phyloP scores from a whole-genome alignment of 2,113 vertebrate species.

The Drymodes brunneopygia region DNA sequence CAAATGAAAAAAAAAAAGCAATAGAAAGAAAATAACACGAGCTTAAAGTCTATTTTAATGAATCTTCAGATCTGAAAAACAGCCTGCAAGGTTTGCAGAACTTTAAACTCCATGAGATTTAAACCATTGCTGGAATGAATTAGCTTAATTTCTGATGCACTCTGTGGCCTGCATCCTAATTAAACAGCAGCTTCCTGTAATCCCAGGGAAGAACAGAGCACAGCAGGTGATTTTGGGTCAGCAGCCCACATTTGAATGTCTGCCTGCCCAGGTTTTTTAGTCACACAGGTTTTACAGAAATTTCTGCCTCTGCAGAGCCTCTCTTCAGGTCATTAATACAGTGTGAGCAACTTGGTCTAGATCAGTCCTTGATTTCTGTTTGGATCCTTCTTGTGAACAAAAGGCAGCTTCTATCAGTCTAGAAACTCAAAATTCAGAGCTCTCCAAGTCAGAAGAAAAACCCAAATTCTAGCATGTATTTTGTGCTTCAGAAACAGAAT shows the following conservation, averaged over 20 bases:
- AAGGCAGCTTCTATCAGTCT: background rate
- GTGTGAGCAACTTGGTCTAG: accelerated
- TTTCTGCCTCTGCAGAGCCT: background rate
- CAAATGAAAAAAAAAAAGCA: background rate
- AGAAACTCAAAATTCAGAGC: background rate
- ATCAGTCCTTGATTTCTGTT: background rate
- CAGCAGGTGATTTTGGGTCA: background rate
- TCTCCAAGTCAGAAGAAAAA: background rate
- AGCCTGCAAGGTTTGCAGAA: background rate
- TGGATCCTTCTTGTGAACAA: background rate
- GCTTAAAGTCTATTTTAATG: background rate
- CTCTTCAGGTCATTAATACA: background rate
- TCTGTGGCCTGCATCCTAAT: background rate
- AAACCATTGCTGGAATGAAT: background rate
- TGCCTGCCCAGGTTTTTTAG: background rate
- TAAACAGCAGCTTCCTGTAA: background rate
- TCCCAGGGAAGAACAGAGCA: background rate
- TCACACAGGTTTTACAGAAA: background rate
- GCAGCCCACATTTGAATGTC: background rate
- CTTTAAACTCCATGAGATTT: background rate
- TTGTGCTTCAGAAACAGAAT: background rate
- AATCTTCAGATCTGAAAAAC: background rate
- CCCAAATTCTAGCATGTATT: background rate
- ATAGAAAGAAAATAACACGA: background rate
- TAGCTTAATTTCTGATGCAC: background rate